Evolutionary conservation across 2,888 invertebrate genomes (phyloP).

Genomic region (Mesorhabditis belari): DNA sequence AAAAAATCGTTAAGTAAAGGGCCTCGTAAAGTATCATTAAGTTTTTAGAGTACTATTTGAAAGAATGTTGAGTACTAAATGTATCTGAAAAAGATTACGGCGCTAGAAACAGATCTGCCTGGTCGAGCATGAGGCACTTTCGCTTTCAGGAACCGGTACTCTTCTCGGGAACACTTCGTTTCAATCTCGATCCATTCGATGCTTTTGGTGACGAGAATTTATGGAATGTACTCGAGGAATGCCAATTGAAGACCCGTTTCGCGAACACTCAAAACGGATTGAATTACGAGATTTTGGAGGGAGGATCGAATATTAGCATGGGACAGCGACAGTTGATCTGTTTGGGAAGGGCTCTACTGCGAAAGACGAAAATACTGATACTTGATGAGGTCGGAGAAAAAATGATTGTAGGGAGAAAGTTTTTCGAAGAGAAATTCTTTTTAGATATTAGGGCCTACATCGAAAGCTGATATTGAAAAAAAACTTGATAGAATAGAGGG

Average conservation of each 20-base stretch:
- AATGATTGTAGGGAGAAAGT: too few relatives aligned
- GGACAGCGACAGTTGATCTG: conserved; percentile 59
- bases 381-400: conserved; percentile 58
- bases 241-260: conserved; percentile 79
- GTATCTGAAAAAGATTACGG: too few relatives aligned
- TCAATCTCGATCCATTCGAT: conserved; percentile 86
- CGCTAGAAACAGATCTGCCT: too few relatives aligned
- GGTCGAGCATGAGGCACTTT: background rate
- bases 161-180: conserved; percentile 69
- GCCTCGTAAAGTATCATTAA: background rate
- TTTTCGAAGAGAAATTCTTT: too few relatives aligned
- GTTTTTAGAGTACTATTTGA: too few relatives aligned
- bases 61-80: too few relatives aligned
- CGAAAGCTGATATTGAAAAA: too few relatives aligned
- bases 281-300: conserved; percentile 76
- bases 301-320: conserved; percentile 73
- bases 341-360: conserved; percentile 56
- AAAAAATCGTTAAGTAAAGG: background rate
- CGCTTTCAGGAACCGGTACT: conserved; percentile 60
- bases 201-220: conserved; percentile 71
- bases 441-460: too few relatives aligned
- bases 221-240: conserved; percentile 79
- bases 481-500: too few relatives aligned
- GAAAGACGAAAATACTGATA: conserved; percentile 58
- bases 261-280: conserved; percentile 67